phyloP scores from a whole-genome alignment of 2,797 vertebrate genomes.

The Sphenodon punctatus region DNA sequence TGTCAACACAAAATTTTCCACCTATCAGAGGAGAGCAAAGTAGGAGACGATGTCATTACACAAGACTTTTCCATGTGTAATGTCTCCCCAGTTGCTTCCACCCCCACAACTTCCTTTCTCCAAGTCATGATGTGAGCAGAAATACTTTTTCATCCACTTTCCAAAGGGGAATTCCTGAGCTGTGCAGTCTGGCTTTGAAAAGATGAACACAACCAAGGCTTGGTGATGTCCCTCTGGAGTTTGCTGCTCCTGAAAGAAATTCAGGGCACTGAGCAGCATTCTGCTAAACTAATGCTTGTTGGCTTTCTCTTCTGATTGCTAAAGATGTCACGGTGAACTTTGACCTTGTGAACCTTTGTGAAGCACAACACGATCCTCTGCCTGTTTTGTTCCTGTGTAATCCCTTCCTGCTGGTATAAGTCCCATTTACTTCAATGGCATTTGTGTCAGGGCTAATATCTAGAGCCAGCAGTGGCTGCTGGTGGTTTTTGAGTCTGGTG shows the following conservation, averaged over 20 bases:
- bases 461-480: too few relatives aligned
- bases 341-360: too few relatives aligned
- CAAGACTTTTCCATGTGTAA: conserved; percentile 28
- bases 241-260: conserved; percentile 35
- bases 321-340: too few relatives aligned
- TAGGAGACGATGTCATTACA: background rate
- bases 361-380: too few relatives aligned
- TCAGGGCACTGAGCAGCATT: background rate
- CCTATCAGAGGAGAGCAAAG: conserved; percentile 11
- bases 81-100: conserved; percentile 33
- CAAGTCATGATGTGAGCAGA: conserved; percentile 52
- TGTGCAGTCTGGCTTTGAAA: conserved; percentile 29
- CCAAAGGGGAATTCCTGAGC: conserved; percentile 50
- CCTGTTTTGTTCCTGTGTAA: too few relatives aligned
- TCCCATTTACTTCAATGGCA: too few relatives aligned
- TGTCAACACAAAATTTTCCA: background rate
- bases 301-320: too few relatives aligned
- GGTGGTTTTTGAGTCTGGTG: too few relatives aligned
- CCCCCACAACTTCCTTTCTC: conserved; percentile 67
- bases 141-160: conserved; percentile 58
- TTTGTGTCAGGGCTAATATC: too few relatives aligned
- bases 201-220: background rate
- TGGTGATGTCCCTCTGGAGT: conserved; percentile 15
- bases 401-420: too few relatives aligned
- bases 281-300: conserved; percentile 29